Conservation (phyloP, 2,888 invertebrate species). For the Amblyjoppa fuscipennis region DNA sequence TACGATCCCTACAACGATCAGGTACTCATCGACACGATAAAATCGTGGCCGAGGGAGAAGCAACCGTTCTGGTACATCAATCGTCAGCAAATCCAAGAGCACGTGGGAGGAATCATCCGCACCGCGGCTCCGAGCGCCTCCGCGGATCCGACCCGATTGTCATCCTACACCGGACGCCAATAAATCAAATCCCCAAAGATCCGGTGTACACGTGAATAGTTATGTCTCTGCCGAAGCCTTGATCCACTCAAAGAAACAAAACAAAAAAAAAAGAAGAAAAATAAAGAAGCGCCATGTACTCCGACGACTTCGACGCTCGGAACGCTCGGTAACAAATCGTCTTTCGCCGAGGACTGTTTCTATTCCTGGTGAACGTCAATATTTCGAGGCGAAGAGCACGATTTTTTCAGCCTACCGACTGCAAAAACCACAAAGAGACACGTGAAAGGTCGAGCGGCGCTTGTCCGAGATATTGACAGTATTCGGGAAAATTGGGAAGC, state of each 20-base stretch:
- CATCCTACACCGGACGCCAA: background rate
- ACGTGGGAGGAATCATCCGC: constrained; percentile 81
- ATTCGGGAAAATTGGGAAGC: too few relatives aligned
- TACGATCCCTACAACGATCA: constrained; percentile 89
- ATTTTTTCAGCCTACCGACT: background rate
- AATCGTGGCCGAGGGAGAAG: constrained; percentile 88
- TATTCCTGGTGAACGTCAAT: background rate
- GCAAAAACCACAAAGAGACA: background rate
- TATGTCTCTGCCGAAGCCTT: constrained; percentile 9
- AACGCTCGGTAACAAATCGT: background rate
- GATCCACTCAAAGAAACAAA: background rate
- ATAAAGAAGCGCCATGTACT: background rate
- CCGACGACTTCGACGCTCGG: background rate
- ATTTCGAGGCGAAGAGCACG: background rate
- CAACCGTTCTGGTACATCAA: constrained; percentile 92
- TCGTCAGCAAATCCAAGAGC: constrained; percentile 88
- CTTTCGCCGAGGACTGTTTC: background rate
- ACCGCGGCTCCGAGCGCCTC: background rate
- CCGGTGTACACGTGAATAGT: background rate
- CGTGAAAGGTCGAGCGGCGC: background rate
- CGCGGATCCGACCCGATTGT: too few relatives aligned
- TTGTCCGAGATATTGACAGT: background rate
- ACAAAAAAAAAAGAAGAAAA: background rate
- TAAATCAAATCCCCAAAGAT: background rate
- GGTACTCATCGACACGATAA: constrained; percentile 88